Evolutionary conservation across 2,888 invertebrate genomes (phyloP).

Genomic region (Suillia variegata): DNA sequence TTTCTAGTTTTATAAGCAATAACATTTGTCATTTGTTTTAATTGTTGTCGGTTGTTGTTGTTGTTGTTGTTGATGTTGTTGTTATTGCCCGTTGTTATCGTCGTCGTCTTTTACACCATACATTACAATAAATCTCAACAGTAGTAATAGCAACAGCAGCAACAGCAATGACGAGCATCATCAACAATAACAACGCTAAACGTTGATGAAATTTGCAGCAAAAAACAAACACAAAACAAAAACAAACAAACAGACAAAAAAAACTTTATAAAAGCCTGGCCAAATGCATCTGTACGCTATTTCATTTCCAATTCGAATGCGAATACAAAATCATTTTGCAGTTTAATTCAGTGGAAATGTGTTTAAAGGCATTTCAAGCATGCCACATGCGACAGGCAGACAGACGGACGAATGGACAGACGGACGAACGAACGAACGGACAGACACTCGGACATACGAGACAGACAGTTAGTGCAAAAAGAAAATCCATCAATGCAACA

Average conservation of each 20-base stretch:
- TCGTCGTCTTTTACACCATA: too few relatives aligned
- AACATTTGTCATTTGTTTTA: constrained; percentile 33
- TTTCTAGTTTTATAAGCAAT: constrained; percentile 23
- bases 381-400: constrained; percentile 40
- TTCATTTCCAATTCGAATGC: not conserved
- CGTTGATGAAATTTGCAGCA: not conserved
- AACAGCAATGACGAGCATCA: too few relatives aligned
- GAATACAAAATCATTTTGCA: constrained; percentile 41
- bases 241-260: not conserved
- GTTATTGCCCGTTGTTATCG: constrained; percentile 4
- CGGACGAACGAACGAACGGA: too few relatives aligned
- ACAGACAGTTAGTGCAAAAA: constrained; percentile 17
- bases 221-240: not conserved
- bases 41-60: not conserved
- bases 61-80: not conserved
- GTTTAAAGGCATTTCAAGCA: constrained; percentile 54
- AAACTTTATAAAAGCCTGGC: too few relatives aligned
- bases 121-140: constrained; percentile 29
- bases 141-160: not conserved
- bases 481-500: constrained; percentile 25
- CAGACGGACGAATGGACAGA: too few relatives aligned
- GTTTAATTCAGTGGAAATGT: constrained; percentile 50
- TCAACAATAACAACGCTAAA: not conserved
- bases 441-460: too few relatives aligned
- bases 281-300: not conserved